Conservation (phyloP, 2,797 vertebrate genomes). For the Macroramphosus scolopax region DNA sequence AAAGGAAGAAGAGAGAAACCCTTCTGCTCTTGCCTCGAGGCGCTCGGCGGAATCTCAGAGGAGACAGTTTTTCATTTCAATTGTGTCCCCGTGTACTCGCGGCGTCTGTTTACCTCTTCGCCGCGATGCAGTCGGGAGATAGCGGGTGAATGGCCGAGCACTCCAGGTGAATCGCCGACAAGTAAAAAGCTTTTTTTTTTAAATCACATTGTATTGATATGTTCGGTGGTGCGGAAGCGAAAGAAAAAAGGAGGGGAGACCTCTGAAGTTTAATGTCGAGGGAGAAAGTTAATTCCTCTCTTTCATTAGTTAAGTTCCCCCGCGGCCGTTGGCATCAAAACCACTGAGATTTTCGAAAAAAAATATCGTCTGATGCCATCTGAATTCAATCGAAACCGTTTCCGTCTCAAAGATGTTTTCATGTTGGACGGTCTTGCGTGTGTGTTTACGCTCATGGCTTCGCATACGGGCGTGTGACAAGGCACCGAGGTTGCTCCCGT, state of each 20-base stretch:
- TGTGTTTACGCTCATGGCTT: slow-evolving; percentile 26
- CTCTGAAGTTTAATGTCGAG: neutral
- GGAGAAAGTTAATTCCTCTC: neutral
- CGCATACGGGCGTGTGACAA: slow-evolving; percentile 34
- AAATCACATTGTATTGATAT: slow-evolving; percentile 18
- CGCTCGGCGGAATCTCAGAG: slow-evolving; percentile 1
- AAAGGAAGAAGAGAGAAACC: slow-evolving; percentile 46
- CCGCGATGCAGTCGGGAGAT: slow-evolving; percentile 41
- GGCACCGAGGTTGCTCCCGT: slow-evolving; percentile 52
- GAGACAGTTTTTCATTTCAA: slow-evolving; percentile 50
- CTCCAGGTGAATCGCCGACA: slow-evolving; percentile 22
- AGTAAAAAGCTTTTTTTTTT: slow-evolving; percentile 48
- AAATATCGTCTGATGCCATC: no score
- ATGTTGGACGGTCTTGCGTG: no score
- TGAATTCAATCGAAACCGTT: no score
- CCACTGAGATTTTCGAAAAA: no score
- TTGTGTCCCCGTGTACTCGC: slow-evolving; percentile 12
- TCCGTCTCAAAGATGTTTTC: no score
- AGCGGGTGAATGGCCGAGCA: slow-evolving; percentile 14
- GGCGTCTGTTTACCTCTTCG: no score
- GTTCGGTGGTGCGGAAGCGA: neutral
- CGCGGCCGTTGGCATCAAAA: no score
- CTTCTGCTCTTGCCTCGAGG: slow-evolving; percentile 30
- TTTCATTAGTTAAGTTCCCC: no score
- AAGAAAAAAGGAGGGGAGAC: neutral